Conservation (phyloP, 2,797 vertebrate species). For the Nyctibius grandis region DNA sequence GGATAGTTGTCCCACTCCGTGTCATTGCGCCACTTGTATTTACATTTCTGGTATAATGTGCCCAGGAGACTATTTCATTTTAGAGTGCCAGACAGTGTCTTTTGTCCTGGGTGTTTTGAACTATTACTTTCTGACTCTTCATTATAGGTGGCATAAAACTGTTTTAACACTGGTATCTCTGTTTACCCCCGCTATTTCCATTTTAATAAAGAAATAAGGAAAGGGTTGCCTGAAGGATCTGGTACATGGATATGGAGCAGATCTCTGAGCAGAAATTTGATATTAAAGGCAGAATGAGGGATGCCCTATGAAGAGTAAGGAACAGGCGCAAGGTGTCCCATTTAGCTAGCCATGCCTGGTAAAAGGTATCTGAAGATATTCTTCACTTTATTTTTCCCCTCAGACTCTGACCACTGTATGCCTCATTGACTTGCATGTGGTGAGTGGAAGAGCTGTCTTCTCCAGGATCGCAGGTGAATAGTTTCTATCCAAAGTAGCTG, state of each 20-base stretch:
- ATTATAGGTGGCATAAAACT: background rate
- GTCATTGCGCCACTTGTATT: background rate
- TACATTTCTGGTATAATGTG: background rate
- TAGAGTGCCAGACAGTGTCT: background rate
- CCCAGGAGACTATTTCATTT: background rate
- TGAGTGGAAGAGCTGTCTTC: background rate
- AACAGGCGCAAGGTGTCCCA: background rate
- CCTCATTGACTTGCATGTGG: background rate
- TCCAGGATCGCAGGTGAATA: background rate
- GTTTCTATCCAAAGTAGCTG: background rate
- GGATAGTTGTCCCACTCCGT: background rate
- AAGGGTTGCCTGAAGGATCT: background rate
- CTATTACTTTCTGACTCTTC: background rate
- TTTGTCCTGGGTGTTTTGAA: background rate
- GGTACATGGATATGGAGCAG: background rate
- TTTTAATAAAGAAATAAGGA: background rate
- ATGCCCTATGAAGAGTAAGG: background rate
- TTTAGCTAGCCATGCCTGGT: background rate
- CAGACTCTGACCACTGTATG: background rate
- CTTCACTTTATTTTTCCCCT: rapidly evolving
- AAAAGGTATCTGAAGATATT: background rate
- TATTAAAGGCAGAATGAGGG: background rate
- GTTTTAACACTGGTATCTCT: background rate
- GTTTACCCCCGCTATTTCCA: background rate
- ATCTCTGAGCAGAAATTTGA: background rate